These are phyloP conservation scores for Lysandra bellargus DNA, from an alignment of 2,888 invertebrate species.

Conservation along the genomic window DNA sequence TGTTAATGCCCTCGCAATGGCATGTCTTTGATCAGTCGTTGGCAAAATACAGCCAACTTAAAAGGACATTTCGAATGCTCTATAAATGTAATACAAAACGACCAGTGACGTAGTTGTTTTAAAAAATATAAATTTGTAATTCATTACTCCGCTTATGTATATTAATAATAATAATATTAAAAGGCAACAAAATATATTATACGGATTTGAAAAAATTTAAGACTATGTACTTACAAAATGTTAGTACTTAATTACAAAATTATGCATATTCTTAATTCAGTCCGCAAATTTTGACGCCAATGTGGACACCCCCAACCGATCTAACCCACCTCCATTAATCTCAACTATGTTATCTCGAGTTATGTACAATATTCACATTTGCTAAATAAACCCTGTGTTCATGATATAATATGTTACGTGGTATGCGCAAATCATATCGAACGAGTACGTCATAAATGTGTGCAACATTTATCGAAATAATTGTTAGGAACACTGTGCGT, in stretches of 20 bases:
- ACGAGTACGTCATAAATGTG: slow-evolving; percentile 36
- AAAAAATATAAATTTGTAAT: too few species aligned
- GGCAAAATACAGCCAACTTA: too few species aligned
- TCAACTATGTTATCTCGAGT: slow-evolving; percentile 36
- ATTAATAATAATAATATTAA: too few species aligned
- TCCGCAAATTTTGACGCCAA: slow-evolving; percentile 44
- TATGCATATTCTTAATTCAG: slow-evolving; percentile 31
- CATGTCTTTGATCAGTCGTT: too few species aligned
- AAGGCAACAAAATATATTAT: too few species aligned
- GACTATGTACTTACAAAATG: neutral
- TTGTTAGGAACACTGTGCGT: slow-evolving; percentile 36
- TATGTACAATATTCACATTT: slow-evolving; percentile 50
- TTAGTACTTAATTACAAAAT: neutral
- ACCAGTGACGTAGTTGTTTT: too few species aligned
- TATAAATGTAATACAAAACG: too few species aligned
- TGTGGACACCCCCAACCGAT: slow-evolving; percentile 52
- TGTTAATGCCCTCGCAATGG: too few species aligned
- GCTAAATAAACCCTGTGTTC: slow-evolving; percentile 32
- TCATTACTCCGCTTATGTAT: too few species aligned
- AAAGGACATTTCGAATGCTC: too few species aligned
- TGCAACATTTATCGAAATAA: slow-evolving; percentile 32
- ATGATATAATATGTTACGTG: slow-evolving; percentile 32
- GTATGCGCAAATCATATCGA: slow-evolving; percentile 38
- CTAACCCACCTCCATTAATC: slow-evolving; percentile 43
- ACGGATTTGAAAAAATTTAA: too few species aligned